A percentile compares a stretch with the other conserved stretches of the same genome.
Evolutionary conservation across 2,113 vertebrate genomes (phyloP).

Genomic region (Forbesichthys agassizii): DNA sequence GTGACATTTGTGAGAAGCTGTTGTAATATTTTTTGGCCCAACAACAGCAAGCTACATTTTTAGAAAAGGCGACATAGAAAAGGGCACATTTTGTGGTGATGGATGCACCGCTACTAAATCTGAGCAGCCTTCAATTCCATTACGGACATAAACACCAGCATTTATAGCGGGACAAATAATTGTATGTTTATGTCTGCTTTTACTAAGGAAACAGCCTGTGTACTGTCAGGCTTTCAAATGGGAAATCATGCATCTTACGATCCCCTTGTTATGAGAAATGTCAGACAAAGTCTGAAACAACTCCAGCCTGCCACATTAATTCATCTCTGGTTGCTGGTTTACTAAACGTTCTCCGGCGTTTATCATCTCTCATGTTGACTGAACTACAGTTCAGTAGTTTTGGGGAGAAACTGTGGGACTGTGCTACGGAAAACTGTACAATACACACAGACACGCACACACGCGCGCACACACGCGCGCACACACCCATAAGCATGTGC

Average conservation of each 20-base stretch:
- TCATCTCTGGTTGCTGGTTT: conserved; percentile 6
- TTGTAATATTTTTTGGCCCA: conserved; percentile 7
- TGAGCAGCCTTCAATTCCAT: neutral
- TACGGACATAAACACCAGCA: neutral
- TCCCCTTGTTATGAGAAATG: too few relatives aligned
- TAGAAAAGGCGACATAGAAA: conserved; percentile 22
- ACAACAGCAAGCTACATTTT: conserved; percentile 4
- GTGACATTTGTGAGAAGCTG: conserved; percentile 13
- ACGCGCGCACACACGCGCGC: neutral
- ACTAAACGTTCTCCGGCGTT: conserved; percentile 9
- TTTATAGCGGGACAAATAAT: too few relatives aligned
- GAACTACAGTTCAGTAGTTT: conserved; percentile 12
- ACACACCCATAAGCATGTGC: conserved; percentile 4
- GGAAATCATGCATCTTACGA: neutral
- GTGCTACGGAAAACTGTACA: neutral
- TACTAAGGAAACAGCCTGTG: neutral
- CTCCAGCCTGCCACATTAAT: too few relatives aligned
- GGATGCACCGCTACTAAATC: neutral
- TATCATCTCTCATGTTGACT: conserved; percentile 33
- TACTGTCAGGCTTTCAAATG: neutral
- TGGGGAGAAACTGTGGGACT: neutral
- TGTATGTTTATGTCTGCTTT: neutral
- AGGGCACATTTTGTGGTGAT: neutral
- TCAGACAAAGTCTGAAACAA: too few relatives aligned
- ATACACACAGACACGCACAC: neutral